phyloP scores from a whole-genome alignment of 92 coral and sea anemone species.

The Porites lobata region DNA sequence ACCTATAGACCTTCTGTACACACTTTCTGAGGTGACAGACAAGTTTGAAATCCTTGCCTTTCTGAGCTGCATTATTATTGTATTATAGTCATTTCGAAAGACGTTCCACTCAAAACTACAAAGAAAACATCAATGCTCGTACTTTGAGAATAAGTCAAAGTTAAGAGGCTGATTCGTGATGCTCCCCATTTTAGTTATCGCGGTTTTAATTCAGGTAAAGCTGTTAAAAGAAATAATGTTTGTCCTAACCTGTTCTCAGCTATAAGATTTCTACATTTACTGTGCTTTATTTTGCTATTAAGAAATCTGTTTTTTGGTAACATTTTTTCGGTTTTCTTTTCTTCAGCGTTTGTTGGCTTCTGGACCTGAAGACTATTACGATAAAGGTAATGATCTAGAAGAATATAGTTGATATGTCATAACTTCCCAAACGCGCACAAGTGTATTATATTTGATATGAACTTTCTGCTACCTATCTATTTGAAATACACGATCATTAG shows the following conservation, averaged over 20 bases:
- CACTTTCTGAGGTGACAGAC: slow-evolving; percentile 8
- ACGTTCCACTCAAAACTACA: neutral
- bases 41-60: neutral
- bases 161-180: neutral
- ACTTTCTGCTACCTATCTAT: no score
- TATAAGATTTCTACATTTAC: neutral
- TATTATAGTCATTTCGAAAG: neutral
- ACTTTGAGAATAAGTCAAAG: neutral
- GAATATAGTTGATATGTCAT: neutral
- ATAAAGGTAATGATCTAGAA: neutral
- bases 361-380: slow-evolving; percentile 2
- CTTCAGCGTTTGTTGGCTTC: slow-evolving; percentile 6
- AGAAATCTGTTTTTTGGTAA: neutral
- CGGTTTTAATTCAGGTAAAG: slow-evolving; percentile 1
- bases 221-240: no score
- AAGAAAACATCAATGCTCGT: neutral
- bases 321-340: neutral
- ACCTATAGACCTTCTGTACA: slow-evolving; percentile 31
- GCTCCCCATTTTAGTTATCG: neutral
- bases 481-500: neutral
- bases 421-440: no score
- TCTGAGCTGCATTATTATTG: neutral
- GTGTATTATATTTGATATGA: no score
- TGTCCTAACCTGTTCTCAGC: neutral
- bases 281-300: neutral